Evolutionary conservation across 2,797 vertebrate genomes (phyloP), one percentile per base, ranked within the genome.

Genomic region (Gallinago stenura): DNA sequence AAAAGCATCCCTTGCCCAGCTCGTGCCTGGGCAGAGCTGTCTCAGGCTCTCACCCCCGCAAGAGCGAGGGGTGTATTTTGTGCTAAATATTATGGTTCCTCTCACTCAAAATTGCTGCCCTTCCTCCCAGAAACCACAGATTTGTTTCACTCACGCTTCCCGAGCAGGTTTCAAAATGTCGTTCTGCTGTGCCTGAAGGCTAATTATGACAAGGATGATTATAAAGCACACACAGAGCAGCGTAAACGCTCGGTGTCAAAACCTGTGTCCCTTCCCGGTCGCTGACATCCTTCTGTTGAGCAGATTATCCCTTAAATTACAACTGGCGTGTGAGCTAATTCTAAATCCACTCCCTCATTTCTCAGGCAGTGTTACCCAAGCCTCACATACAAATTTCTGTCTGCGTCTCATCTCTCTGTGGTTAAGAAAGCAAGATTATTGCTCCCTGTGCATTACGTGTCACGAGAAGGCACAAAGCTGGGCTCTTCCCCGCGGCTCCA

Each of bases 91-190:
- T 91, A 61, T 22, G 43, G 79, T 66, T 88, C 92, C 80, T 93
- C 82, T 90, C 79, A 95, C 96, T 96, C 90, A 81, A 93, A 97
- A 95, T 79, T 62, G 9, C 85, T 81, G 80, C 77, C 87, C 68
- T 87, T 91, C 87, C 95, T 88, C 95, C 64, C 87, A 75, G 66
- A 89, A 94, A 89, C 78, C 93, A 81, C 4, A 16, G 43, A 43
- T 93, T 95, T 83, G 70, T 77, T 83, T 96, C 91, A 41, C 78
- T 94, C 93, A 60, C 71, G 60, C 73, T 82, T 81, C 93, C 78
- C 86, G 64, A 77, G 78, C 51, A 70, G 95, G 75, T 69, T 90
- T 91, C 50, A 75, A 83, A 84, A 82, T 2, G 33, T 82, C 60
- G n/a, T 87, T 77, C 87, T 93, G 95, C 56, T 50, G 83, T 93